A percentile compares a stretch with the other conserved stretches of the same genome.
Evolutionary conservation across 2,113 vertebrate species (phyloP).

Genomic region (Cephalopterus ornatus): DNA sequence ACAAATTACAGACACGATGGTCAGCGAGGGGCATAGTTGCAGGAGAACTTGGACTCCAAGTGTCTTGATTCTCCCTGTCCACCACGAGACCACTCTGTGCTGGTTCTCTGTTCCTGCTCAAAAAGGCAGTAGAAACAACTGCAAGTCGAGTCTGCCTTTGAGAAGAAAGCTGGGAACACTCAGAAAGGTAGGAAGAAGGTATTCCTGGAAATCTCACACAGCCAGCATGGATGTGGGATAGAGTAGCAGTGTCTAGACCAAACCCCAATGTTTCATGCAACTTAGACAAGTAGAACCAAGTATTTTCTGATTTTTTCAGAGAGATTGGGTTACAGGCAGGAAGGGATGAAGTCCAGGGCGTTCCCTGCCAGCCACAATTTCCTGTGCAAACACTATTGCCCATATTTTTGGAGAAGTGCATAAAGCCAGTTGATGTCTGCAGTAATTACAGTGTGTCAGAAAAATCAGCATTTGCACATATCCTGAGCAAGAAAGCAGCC

Average conservation of each 20-base stretch:
- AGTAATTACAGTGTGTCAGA: constrained; percentile 35
- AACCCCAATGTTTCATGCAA: not conserved
- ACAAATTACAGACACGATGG: not conserved
- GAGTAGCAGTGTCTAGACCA: not conserved
- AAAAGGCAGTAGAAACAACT: not conserved
- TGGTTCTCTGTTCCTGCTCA: not conserved
- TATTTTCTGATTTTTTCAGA: constrained; percentile 28
- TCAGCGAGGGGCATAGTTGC: not conserved
- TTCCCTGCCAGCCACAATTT: constrained; percentile 37
- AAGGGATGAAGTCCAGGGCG: constrained; percentile 16
- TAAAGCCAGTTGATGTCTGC: not conserved
- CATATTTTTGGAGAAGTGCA: constrained; percentile 31
- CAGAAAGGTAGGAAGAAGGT: not conserved
- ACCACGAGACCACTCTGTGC: not conserved
- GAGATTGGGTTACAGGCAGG: not conserved
- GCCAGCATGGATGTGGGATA: not conserved
- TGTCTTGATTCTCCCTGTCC: not conserved
- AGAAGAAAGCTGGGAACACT: not conserved
- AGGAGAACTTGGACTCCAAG: not conserved
- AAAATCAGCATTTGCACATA: constrained; percentile 22
- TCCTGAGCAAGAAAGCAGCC: constrained; percentile 17
- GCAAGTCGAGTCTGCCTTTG: not conserved
- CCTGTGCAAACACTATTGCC: constrained; percentile 35
- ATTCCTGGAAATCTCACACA: not conserved
- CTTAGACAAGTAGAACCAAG: not conserved